Evolutionary conservation across 2,888 invertebrate species (phyloP).

Genomic region (Philereme transversata): DNA sequence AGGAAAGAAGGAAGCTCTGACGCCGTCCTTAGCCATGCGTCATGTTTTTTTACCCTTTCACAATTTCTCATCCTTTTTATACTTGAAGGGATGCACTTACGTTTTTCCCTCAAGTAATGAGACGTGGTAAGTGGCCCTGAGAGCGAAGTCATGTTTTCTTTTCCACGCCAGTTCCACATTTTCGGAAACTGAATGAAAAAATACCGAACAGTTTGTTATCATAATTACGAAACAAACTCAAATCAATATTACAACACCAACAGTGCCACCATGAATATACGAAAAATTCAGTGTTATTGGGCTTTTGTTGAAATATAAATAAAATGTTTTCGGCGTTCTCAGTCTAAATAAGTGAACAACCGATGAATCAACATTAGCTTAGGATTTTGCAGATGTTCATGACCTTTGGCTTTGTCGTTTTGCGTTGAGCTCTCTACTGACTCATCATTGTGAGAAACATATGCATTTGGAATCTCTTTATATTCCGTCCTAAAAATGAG

Average conservation of each 20-base stretch:
- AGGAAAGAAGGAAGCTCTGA: neutral
- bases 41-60: neutral
- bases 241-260: no score
- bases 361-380: neutral
- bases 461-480: neutral
- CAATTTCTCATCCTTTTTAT: constrained; percentile 12
- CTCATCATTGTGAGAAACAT: neutral
- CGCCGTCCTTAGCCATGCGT: neutral
- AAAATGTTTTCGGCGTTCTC: neutral
- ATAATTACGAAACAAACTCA: no score
- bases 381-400: neutral
- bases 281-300: no score
- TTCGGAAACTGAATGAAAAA: constrained; percentile 16
- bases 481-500: neutral
- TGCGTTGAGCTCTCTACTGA: neutral
- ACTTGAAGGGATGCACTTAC: constrained; percentile 17
- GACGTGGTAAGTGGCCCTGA: constrained; percentile 34
- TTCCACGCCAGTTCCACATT: constrained; percentile 16
- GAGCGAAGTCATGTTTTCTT: constrained; percentile 52
- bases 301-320: no score
- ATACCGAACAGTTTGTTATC: no score
- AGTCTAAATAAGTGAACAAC: neutral
- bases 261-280: no score
- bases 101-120: constrained; percentile 26
- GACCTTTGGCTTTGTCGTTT: neutral